phyloP scores from a whole-genome alignment of 2,888 invertebrate genomes.

The Actias luna region DNA sequence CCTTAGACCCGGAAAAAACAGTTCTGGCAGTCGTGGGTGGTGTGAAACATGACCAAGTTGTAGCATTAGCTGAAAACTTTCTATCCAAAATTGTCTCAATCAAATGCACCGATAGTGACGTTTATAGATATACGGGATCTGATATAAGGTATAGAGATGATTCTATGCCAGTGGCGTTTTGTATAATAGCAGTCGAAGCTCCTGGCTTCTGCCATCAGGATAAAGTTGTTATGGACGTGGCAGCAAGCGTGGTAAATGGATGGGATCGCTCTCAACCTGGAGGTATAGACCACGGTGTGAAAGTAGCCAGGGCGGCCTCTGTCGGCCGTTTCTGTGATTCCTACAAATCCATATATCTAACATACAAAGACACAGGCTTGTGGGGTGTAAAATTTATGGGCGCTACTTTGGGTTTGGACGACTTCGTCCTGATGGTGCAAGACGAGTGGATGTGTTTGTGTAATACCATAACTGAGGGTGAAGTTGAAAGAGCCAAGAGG shows the following conservation, averaged over 20 bases:
- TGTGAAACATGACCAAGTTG: slow-evolving; percentile 91
- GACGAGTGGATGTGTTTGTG: slow-evolving; percentile 93
- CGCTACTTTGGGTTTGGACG: slow-evolving; percentile 84
- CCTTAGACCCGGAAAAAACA: slow-evolving; percentile 94
- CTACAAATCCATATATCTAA: slow-evolving; percentile 97
- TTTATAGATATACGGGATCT: slow-evolving; percentile 92
- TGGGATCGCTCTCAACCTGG: slow-evolving; percentile 94
- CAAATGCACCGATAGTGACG: slow-evolving; percentile 67
- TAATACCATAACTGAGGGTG: slow-evolving; percentile 90
- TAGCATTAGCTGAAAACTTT: slow-evolving; percentile 87
- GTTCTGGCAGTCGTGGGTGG: slow-evolving; percentile 97
- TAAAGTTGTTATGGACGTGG: slow-evolving; percentile 95
- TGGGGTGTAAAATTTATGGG: slow-evolving; percentile 95
- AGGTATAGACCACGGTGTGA: slow-evolving; percentile 90
- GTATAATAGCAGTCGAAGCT: slow-evolving; percentile 95
- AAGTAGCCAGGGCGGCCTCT: slow-evolving; percentile 87
- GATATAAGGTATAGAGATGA: slow-evolving; percentile 95
- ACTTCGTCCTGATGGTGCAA: slow-evolving; percentile 87
- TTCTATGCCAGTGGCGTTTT: slow-evolving; percentile 92
- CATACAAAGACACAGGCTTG: slow-evolving; percentile 98
- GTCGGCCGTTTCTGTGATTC: slow-evolving; percentile 88
- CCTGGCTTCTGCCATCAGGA: slow-evolving; percentile 95
- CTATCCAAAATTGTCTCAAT: slow-evolving; percentile 83
- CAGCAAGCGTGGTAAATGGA: slow-evolving; percentile 93
- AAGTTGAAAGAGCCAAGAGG: slow-evolving; percentile 95